Evolutionary conservation across 2,113 vertebrate species (phyloP).

Genomic region (Epinephelus fuscoguttatus): DNA sequence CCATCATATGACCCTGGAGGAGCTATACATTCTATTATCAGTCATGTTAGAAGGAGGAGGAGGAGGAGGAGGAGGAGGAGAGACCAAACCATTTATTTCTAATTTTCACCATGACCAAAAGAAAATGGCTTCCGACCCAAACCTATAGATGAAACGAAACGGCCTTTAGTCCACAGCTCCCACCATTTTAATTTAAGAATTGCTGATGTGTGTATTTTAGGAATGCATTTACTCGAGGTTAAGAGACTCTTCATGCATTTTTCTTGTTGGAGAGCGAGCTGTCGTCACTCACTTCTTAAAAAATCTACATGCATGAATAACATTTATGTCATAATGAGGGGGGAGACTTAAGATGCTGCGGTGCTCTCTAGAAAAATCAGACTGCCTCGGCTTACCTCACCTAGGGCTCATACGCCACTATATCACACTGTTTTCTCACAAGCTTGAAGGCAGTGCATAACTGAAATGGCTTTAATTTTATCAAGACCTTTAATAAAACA

Average conservation of each 20-base stretch:
- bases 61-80: background rate
- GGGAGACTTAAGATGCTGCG: background rate
- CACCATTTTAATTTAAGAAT: slow-evolving; percentile 58
- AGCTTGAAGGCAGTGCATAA: slow-evolving; percentile 25
- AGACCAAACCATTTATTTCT: slow-evolving; percentile 47
- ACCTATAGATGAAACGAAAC: slow-evolving; percentile 52
- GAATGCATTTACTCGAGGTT: background rate
- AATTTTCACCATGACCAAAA: slow-evolving; percentile 49
- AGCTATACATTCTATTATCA: background rate
- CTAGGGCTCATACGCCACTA: slow-evolving; percentile 4
- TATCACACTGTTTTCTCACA: background rate
- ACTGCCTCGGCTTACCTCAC: slow-evolving; percentile 12
- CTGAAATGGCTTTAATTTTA: slow-evolving; percentile 35
- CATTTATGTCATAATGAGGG: slow-evolving; percentile 14
- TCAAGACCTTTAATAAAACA: slow-evolving; percentile 45
- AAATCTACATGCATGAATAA: background rate
- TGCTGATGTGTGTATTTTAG: slow-evolving; percentile 54
- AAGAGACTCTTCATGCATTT: slow-evolving; percentile 5
- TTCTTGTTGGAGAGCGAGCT: background rate
- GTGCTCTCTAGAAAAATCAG: background rate
- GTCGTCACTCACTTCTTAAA: background rate
- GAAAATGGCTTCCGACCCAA: slow-evolving; percentile 33
- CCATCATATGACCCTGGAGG: background rate
- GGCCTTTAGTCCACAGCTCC: slow-evolving; percentile 49
- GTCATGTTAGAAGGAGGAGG: background rate